Evolutionary conservation across 2,888 invertebrate genomes (phyloP).

Genomic region (Ceriagrion tenellum): DNA sequence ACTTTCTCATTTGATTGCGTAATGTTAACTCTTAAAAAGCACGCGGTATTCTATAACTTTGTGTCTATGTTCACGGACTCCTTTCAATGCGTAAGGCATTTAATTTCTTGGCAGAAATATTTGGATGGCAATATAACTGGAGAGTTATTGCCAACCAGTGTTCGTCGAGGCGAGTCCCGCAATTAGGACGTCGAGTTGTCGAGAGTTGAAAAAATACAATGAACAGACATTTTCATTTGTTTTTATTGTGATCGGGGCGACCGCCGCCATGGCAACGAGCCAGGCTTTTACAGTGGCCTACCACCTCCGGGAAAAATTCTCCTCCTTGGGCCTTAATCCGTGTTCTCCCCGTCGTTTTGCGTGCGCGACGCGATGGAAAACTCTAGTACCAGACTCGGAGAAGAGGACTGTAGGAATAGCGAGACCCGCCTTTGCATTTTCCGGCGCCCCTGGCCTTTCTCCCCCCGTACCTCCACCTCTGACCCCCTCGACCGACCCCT

Average conservation of each 20-base stretch:
- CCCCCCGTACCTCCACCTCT: not conserved
- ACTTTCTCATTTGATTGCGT: too few relatives aligned
- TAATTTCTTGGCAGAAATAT: too few relatives aligned
- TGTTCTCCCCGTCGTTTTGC: not conserved
- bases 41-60: too few relatives aligned
- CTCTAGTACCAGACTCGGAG: not conserved
- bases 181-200: slow-evolving; percentile 13
- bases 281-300: slow-evolving; percentile 53
- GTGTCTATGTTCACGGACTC: too few relatives aligned
- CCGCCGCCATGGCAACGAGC: not conserved
- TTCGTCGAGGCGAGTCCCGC: not conserved
- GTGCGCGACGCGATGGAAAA: not conserved
- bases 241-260: not conserved
- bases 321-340: not conserved
- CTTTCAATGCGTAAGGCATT: too few relatives aligned
- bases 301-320: not conserved
- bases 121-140: too few relatives aligned
- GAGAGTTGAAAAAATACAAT: not conserved
- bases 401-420: not conserved
- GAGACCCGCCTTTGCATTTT: slow-evolving; percentile 33
- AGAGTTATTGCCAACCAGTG: not conserved
- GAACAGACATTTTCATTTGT: not conserved
- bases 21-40: too few relatives aligned
- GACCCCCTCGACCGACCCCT: not conserved
- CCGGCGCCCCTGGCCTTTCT: slow-evolving; percentile 33